A percentile compares a stretch with the other conserved stretches of the same genome.
Evolutionary conservation across 2,113 vertebrate genomes (phyloP).

Genomic region (Australoheros scitulus): DNA sequence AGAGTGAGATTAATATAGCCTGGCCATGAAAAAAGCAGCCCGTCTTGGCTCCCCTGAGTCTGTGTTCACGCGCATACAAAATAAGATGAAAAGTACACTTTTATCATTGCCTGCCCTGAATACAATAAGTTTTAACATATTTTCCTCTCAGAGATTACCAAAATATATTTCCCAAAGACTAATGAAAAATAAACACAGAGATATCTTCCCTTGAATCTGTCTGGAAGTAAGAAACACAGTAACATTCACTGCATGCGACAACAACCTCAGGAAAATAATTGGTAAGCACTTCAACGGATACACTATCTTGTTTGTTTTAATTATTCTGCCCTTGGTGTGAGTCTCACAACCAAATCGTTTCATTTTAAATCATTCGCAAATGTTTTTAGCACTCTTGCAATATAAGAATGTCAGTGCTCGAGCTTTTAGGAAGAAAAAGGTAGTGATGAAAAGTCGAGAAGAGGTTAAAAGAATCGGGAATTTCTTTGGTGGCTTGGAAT

Average conservation of each 20-base stretch:
- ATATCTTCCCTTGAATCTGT: not conserved
- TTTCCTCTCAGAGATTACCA: not conserved
- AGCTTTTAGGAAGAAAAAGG: not conserved
- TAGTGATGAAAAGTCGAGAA: constrained; percentile 30
- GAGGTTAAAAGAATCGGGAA: constrained; percentile 46
- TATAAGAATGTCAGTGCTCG: not conserved
- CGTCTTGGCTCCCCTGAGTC: constrained; percentile 18
- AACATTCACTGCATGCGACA: constrained; percentile 26
- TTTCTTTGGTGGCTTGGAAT: constrained; percentile 44
- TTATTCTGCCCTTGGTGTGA: constrained; percentile 6
- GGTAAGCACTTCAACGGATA: constrained; percentile 11
- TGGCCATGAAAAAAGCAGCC: constrained; percentile 20
- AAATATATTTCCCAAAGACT: constrained; percentile 10
- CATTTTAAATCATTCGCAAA: constrained; percentile 14
- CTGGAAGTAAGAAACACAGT: not conserved
- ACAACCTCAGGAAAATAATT: constrained; percentile 31
- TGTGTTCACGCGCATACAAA: constrained; percentile 33
- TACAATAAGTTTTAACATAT: constrained; percentile 30
- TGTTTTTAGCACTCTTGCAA: constrained; percentile 2
- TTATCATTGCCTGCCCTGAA: constrained; percentile 39
- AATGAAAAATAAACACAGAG: constrained; percentile 25
- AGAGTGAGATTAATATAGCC: constrained; percentile 34
- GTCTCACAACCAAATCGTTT: constrained; percentile 12
- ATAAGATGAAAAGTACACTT: constrained; percentile 39
- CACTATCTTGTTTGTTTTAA: constrained; percentile 28